These are phyloP conservation scores for Auanema freiburgensis DNA, from an alignment of 2,888 invertebrate genomes.

Conservation along the genomic window DNA sequence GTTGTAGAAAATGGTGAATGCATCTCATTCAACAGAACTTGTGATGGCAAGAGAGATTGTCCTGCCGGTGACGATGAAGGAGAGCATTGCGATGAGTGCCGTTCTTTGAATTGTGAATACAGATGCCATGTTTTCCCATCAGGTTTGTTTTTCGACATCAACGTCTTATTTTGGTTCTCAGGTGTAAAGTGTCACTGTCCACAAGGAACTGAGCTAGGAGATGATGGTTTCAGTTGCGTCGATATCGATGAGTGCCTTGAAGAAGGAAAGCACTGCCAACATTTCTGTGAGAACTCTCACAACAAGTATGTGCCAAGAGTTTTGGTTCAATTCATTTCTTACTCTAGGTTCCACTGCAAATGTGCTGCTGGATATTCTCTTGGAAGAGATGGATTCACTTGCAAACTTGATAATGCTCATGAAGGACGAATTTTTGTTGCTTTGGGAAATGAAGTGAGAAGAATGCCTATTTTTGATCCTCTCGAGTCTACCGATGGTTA, in stretches of 20 bases:
- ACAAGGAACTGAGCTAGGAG: constrained; percentile 22
- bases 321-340: background rate
- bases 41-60: constrained; percentile 64
- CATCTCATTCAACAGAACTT: constrained; percentile 42
- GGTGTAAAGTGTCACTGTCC: constrained; percentile 36
- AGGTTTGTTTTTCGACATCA: too few relatives aligned
- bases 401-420: constrained; percentile 23
- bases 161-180: constrained; percentile 1
- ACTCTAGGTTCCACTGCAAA: constrained; percentile 34
- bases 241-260: constrained; percentile 38
- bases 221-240: constrained; percentile 30
- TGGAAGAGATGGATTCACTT: constrained; percentile 32
- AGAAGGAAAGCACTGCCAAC: constrained; percentile 74
- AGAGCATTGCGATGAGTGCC: constrained; percentile 39
- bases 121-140: constrained; percentile 28
- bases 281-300: constrained; percentile 90
- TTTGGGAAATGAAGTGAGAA: constrained; percentile 27
- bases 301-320: constrained; percentile 69
- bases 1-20: constrained; percentile 22
- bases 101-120: constrained; percentile 25
- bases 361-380: constrained; percentile 46
- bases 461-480: constrained; percentile 28
- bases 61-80: constrained; percentile 64
- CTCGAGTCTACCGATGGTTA: constrained; percentile 17
- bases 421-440: constrained; percentile 27